phyloP scores from a whole-genome alignment of 2,113 vertebrate species.

The Menidia beryllina region DNA sequence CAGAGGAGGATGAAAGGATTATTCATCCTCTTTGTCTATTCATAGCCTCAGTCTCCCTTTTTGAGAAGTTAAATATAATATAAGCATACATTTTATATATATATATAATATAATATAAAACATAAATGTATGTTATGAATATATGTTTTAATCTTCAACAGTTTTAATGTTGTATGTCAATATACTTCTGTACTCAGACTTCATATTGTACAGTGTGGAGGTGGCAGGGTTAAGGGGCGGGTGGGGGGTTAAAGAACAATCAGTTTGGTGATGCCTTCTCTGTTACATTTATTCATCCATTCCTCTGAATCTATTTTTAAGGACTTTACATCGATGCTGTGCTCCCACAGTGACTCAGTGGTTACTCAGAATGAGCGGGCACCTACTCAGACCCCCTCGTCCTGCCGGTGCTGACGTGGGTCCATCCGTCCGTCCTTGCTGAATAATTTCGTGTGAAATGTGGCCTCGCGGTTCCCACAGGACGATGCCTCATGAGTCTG shows the following conservation, averaged over 20 bases:
- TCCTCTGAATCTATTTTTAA: neutral
- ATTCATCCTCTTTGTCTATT: neutral
- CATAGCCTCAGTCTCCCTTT: neutral
- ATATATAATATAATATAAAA: too few species aligned
- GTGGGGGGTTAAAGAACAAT: too few species aligned
- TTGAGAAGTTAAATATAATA: neutral
- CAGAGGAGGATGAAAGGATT: slow-evolving; percentile 8
- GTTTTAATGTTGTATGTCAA: neutral
- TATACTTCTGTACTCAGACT: too few species aligned
- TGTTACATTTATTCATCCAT: neutral
- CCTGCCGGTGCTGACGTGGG: too few species aligned
- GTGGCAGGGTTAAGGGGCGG: too few species aligned
- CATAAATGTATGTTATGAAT: too few species aligned
- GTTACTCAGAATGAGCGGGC: too few species aligned
- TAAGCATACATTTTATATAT: too few species aligned
- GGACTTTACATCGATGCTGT: neutral
- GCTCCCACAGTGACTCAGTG: slow-evolving; percentile 9
- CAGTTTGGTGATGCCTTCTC: too few species aligned
- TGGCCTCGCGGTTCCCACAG: neutral
- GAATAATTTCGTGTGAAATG: neutral
- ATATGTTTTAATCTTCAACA: neutral
- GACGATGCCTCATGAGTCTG: neutral
- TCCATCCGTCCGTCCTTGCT: neutral
- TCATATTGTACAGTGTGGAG: too few species aligned
- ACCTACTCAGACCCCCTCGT: too few species aligned